phyloP scores from a whole-genome alignment of 2,113 vertebrate genomes.

The Himantopus leucocephalus region DNA sequence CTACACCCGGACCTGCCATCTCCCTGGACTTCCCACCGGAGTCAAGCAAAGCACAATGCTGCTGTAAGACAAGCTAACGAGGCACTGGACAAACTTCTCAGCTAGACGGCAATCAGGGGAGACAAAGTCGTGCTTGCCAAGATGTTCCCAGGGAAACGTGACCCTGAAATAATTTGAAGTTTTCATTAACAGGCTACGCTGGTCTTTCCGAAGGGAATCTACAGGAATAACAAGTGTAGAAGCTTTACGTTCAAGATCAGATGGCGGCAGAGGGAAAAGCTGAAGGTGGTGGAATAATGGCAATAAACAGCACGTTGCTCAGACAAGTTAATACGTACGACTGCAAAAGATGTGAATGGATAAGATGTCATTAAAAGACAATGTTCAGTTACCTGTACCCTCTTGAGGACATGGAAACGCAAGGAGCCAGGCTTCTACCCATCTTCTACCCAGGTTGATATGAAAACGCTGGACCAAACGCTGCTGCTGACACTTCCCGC shows the following conservation, averaged over 20 bases:
- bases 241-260: neutral
- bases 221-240: neutral
- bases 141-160: neutral
- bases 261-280: neutral
- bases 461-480: neutral
- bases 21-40: neutral
- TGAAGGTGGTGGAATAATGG: neutral
- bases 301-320: neutral
- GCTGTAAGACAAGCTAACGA: neutral
- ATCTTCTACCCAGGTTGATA: neutral
- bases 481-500: neutral
- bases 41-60: neutral
- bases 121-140: neutral
- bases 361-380: neutral
- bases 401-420: neutral
- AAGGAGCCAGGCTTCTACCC: neutral
- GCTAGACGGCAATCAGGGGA: neutral
- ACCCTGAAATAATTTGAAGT: neutral
- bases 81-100: neutral
- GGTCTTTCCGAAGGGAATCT: neutral
- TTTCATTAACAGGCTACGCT: neutral
- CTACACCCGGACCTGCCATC: accelerated
- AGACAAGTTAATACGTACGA: neutral
- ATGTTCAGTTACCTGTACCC: neutral
- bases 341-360: neutral